Evolutionary conservation across 2,113 vertebrate genomes (phyloP), one percentile per base, ranked within the genome.

Genomic region (Ascaphus truei): DNA sequence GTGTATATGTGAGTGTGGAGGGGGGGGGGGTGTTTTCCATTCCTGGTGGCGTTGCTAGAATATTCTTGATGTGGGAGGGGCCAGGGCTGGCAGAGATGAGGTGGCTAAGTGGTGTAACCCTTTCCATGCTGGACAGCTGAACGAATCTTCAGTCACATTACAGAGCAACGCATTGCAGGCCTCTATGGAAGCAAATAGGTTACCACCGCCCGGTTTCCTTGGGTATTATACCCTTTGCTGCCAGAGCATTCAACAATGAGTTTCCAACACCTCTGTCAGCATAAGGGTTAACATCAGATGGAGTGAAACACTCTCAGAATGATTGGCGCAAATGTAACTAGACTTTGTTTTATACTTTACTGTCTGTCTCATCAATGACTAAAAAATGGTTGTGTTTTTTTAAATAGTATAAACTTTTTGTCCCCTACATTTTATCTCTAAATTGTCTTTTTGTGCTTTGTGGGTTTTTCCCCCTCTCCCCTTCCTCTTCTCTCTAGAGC

Each of bases 1-100:
- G 56, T 34, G n/a, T 60, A 43, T 52, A 61, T 18, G 33, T 66
- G 63, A 56, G 23, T 43, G 43, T 68, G 12, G 15, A 61, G 12
- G 33, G 23, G 9, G 37, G 50, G 61, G 41, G 47, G 30, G 29
- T 31, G 43, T 30, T 61, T 60, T 61, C 34, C 34, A 61, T 59
- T 71, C 56, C n/a, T 22, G 12, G 33, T 52, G 56, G 67, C 67
- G 43, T 15, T 25, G 47, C 39, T 34, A 58, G 53, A 61, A 39
- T 61, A 71, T 31, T 39, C 34, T 37, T 61, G 45, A 41, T 52
- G 56, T 61, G 67, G 67, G 67, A 61, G 57, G 67, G 57, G 67
- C 47, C 60, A 22, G 12, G 20, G 16, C 10, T 61, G 45, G 33
- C 47, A 71, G 22, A 61, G 56, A 61, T 71, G 67, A 71, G 56